Conservation (phyloP, 2,797 vertebrate genomes). For the Gymnoscopelus braueri region DNA sequence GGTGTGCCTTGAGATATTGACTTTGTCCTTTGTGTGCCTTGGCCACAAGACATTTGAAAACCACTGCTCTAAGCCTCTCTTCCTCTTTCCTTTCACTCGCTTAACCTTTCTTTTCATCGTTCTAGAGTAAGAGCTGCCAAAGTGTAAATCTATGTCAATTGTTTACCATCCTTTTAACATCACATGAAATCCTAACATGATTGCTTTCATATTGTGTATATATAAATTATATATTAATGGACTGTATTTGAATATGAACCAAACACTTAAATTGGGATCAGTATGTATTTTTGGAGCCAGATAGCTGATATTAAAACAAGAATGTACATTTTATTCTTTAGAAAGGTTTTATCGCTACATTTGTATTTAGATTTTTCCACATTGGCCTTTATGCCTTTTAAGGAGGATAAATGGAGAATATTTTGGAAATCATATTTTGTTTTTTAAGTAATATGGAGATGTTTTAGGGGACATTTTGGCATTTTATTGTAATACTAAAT, state of each 20-base stretch:
- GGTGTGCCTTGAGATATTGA: no score
- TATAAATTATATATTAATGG: neutral
- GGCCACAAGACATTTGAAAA: no score
- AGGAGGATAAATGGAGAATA: slow-evolving; percentile 11
- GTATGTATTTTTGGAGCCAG: slow-evolving; percentile 14
- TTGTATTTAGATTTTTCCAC: slow-evolving; percentile 10
- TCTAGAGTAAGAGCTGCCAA: no score
- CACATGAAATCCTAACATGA: no score
- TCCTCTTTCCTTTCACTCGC: no score
- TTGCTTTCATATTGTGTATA: no score
- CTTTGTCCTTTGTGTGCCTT: no score
- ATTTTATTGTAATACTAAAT: slow-evolving; percentile 1
- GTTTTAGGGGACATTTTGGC: neutral
- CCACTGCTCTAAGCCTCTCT: no score
- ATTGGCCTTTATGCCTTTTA: slow-evolving; percentile 44
- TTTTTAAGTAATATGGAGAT: slow-evolving; percentile 19
- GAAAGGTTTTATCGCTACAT: slow-evolving; percentile 33
- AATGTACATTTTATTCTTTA: slow-evolving; percentile 50
- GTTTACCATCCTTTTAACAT: no score
- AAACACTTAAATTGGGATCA: slow-evolving; percentile 3
- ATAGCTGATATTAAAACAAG: neutral
- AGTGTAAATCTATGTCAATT: no score
- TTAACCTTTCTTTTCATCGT: no score
- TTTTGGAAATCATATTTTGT: neutral
- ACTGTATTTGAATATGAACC: neutral